phyloP scores from a whole-genome alignment of 2,797 vertebrate species.

The Melanotaenia nigrans region DNA sequence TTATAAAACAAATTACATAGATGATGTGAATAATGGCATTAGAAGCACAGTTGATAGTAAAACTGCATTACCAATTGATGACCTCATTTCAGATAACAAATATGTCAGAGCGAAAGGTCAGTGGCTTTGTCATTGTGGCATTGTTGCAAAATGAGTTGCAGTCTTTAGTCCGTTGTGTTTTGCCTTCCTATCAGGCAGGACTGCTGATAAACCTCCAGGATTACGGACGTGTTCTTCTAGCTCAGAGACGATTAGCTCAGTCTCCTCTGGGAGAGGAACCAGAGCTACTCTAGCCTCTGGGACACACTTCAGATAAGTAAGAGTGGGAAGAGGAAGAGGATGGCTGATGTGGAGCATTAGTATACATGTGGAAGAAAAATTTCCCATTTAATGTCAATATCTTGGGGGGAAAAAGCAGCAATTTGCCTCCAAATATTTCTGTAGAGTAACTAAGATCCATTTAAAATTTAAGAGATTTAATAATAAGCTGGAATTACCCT shows the following conservation, averaged over 20 bases:
- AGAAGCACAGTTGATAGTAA: constrained; percentile 38
- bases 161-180: constrained; percentile 57
- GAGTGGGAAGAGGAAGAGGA: constrained; percentile 56
- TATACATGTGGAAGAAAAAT: constrained; percentile 35
- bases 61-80: constrained; percentile 49
- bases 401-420: neutral
- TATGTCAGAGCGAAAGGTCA: constrained; percentile 65
- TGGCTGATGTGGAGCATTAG: constrained; percentile 62
- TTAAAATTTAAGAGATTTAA: neutral
- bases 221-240: constrained; percentile 73
- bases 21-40: constrained; percentile 52
- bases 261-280: constrained; percentile 78
- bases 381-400: constrained; percentile 37
- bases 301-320: constrained; percentile 66
- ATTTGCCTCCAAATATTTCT: neutral
- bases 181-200: constrained; percentile 63
- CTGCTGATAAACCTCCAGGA: constrained; percentile 82
- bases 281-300: constrained; percentile 76
- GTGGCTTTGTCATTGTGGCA: constrained; percentile 64
- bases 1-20: constrained; percentile 63
- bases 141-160: constrained; percentile 60
- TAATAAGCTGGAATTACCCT: neutral
- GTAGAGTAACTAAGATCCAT: neutral
- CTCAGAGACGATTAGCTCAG: constrained; percentile 72
- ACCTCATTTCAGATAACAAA: constrained; percentile 54